Conservation (phyloP, 2,888 invertebrate species). For the Dynastes tityus region DNA sequence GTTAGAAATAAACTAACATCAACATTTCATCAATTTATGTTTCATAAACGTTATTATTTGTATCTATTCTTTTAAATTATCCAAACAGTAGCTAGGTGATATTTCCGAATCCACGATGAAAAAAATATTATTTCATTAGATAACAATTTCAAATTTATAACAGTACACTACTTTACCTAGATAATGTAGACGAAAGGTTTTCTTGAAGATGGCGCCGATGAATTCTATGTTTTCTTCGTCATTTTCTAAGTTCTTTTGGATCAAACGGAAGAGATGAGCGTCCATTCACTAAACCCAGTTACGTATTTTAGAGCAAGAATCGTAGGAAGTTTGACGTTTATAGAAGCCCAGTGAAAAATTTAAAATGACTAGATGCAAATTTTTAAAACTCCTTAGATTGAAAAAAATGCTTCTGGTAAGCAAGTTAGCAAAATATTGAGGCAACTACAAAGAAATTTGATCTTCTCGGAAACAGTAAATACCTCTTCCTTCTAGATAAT, state of each 20-base stretch:
- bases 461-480: conserved; percentile 52
- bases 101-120: no score
- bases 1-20: no score
- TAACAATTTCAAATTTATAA: no score
- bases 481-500: conserved; percentile 46
- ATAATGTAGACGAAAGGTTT: conserved; percentile 58
- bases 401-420: no score
- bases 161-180: conserved; percentile 52
- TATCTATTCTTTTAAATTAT: no score
- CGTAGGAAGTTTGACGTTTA: conserved; percentile 38
- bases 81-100: no score
- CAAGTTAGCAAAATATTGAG: neutral
- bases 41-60: no score
- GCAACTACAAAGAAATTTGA: conserved; percentile 52
- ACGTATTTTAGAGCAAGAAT: conserved; percentile 30
- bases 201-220: conserved; percentile 75
- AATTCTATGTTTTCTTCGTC: conserved; percentile 68
- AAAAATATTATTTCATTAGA: no score
- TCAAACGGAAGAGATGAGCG: conserved; percentile 57
- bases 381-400: no score
- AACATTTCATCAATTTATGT: no score
- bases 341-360: conserved; percentile 25
- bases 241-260: conserved; percentile 66
- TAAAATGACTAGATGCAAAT: no score
- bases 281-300: conserved; percentile 32